Base-by-base conservation (phyloP, 1,140 invertebrate genomes). In the Vollenhovia emeryi region DNA sequence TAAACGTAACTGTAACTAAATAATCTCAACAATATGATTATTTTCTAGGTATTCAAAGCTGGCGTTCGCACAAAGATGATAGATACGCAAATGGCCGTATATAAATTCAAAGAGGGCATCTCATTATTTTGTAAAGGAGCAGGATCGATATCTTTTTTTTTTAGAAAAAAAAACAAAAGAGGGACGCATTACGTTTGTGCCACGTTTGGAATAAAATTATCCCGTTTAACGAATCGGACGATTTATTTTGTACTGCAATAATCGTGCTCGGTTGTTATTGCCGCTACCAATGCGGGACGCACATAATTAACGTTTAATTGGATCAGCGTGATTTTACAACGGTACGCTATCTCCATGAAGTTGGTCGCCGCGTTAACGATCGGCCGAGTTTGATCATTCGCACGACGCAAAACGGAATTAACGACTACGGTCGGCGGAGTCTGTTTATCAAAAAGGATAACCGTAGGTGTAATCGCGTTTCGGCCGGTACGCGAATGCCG, bases 381-480 rank as follows among this genome's bases (percentile, higher is more conserved):
- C 48, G 36, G 7, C 18, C 13, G 62, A 66, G 62, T 66, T 52
- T 59, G 66, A 86, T 83, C 84, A 21, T n/a, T 73, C 11, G 15
- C 15, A 2, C 13, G 24, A 45, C 50, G 24, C 18, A 85, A 60
- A 83, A 43, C 55, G 80, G n/a, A 62, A 84, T 75, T 74, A 84
- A 76, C 55, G 78, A 71, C 30, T 11, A 18, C 18, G 76, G 21
- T 55, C 24, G 43, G 21, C 30, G 15, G n/a, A 69, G 64, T 18
- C 8, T 71, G 50, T 80, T 80, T 80, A 71, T 80, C 64, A 80
- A 71, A 80, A 80, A 71, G 24, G 18, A 80, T 71, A 43, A 55
- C 18, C 62, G 18, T 13, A 36, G 33, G 3, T 55, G 21, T 79
- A 80, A 79, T 68, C 60, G 76, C 33, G 33, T 52, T 79, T 55